A percentile compares a stretch with the other conserved stretches of the same genome.
Evolutionary conservation across 2,797 vertebrate species (phyloP).

Genomic region (Geotrypetes seraphini): DNA sequence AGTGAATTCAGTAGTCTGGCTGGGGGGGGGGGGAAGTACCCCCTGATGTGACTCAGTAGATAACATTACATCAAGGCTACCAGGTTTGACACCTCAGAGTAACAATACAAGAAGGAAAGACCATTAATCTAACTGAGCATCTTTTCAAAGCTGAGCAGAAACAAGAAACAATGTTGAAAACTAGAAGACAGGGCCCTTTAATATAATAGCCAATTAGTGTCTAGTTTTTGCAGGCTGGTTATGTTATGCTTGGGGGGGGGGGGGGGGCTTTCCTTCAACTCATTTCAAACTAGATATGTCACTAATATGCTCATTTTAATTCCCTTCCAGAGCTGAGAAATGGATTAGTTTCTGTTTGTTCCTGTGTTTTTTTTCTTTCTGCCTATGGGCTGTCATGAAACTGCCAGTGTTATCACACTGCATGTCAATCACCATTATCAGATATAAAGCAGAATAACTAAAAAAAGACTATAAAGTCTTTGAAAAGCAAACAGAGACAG

Average conservation of each 20-base stretch:
- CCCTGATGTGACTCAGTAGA: neutral
- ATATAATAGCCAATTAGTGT: constrained; percentile 26
- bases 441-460: constrained; percentile 4
- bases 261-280: neutral
- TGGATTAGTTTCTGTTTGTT: neutral
- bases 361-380: constrained; percentile 10
- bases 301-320: constrained; percentile 10
- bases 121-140: constrained; percentile 18
- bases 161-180: neutral
- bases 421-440: constrained; percentile 14
- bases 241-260: fast-evolving
- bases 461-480: constrained; percentile 9
- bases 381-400: constrained; percentile 8
- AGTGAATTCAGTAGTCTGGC: too few species aligned
- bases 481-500: constrained; percentile 8
- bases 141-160: constrained; percentile 18
- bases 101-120: constrained; percentile 8
- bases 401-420: neutral
- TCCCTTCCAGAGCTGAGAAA: constrained; percentile 19
- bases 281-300: constrained; percentile 6
- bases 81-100: constrained; percentile 10
- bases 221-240: constrained; percentile 21
- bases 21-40: too few species aligned
- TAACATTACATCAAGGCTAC: constrained; percentile 14
- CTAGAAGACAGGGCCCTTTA: too few species aligned